Evolutionary conservation across 2,888 invertebrate species (phyloP), one percentile per base, ranked within the genome.

Genomic region (Orthosia gracilis): DNA sequence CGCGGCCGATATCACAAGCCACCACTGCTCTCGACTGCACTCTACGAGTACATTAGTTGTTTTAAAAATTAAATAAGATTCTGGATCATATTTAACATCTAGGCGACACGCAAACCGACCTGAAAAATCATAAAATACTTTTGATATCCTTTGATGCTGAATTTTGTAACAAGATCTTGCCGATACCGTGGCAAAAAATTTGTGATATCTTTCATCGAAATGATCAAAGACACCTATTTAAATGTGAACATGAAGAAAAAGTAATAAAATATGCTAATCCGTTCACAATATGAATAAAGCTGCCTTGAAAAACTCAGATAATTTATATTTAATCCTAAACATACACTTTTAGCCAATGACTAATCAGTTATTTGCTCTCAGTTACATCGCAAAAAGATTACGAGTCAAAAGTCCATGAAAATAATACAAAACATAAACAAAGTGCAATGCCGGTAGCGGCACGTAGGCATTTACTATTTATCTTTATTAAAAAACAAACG

Each of bases 361-460:
- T 7, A 18, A 15, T 50, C 45, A 9, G 5, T 18, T 55, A n/a
- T 9, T 2, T 55, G 18, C 12, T 31, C 12, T 11, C 11, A 31
- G 18, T 54, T 65, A 54, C 47, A 73, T 64, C 13, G 47, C 31
- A 69, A 69, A 61, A 71, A 47, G 54, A 62, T 64, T 54, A 45
- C n/a, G 11, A 70, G 72, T 70, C 78, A 73, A 78, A 62, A 72
- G 71, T 82, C 50, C 70, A 62, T 58, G 31, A 70, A 67, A 68
- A 55, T 58, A 57, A 70, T 55, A 54, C 21, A 52, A 18, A 17
- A 18, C 23, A 31, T 49, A 58, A 62, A 62, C 52, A 59, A 47
- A 50, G 49, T 78, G 73, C 73, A 73, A 87, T 87, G 83, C 85
- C 58, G 66, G 66, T 61, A 69, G 62, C 69, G 59, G 69, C 84